phyloP scores from a whole-genome alignment of 2,113 vertebrate species.

The Thunnus maccoyii region DNA sequence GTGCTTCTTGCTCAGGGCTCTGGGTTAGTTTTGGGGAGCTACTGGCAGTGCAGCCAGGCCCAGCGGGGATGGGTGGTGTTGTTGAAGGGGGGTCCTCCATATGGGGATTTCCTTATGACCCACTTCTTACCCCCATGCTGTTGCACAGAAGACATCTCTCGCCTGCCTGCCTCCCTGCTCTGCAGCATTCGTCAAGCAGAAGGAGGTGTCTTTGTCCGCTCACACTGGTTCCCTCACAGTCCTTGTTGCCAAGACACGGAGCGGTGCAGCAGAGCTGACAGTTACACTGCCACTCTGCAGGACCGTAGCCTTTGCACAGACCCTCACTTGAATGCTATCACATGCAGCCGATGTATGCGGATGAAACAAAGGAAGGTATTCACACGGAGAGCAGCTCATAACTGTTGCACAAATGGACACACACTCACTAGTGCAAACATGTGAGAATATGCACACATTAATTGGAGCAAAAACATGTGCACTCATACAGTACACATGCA shows the following conservation, averaged over 20 bases:
- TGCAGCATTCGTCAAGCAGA: constrained; percentile 54
- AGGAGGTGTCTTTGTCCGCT: constrained; percentile 68
- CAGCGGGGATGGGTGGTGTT: constrained; percentile 32
- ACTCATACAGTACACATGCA: background rate
- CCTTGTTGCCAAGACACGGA: constrained; percentile 76
- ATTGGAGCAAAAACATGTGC: constrained; percentile 16
- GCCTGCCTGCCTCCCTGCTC: constrained; percentile 41
- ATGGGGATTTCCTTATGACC: constrained; percentile 79
- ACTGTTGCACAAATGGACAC: constrained; percentile 14
- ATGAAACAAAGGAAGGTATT: constrained; percentile 17
- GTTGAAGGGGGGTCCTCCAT: constrained; percentile 53
- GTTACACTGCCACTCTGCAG: constrained; percentile 65
- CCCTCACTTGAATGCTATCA: constrained; percentile 16
- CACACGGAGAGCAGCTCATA: background rate
- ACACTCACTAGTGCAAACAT: background rate
- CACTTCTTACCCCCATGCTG: constrained; percentile 65
- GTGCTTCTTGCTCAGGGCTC: constrained; percentile 32
- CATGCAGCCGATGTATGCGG: background rate
- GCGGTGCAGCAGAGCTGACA: constrained; percentile 50
- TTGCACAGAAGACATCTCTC: constrained; percentile 48
- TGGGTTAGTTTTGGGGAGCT: constrained; percentile 46
- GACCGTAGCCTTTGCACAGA: constrained; percentile 42
- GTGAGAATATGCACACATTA: constrained; percentile 15
- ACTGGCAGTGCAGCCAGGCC: constrained; percentile 36
- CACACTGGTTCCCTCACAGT: constrained; percentile 63